Base-by-base conservation (phyloP, 2,797 vertebrate genomes). In the Bovichtus diacanthus region DNA sequence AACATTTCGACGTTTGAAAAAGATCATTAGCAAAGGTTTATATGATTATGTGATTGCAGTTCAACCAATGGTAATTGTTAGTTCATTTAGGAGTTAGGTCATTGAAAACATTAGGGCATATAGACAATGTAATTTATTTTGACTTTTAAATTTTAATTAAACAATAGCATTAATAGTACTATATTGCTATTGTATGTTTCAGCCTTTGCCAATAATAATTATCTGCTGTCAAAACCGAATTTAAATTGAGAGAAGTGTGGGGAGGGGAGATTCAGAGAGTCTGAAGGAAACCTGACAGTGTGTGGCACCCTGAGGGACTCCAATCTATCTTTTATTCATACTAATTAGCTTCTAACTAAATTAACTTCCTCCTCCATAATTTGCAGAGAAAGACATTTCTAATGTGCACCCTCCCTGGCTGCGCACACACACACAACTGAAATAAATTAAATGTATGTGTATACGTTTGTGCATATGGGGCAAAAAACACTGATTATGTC, bases 321-420 rank as follows among this genome's bases (percentile, higher is more conserved):
- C 49, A 11, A 68, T 76, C 81, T 84, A 92, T 94, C 88, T 91
- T 94, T 93, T 92, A 92, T 92, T 93, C 90, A 90, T 92, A 87
- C 90, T 91, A 93, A 94, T 94, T 92, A 88, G 84, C 83, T 90
- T 87, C 82, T 84, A 88, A 88, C 85, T 67, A 91, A 93, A 90
- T 94, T 90, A 92, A 93, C 86, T 88, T 93, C 83, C 82, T 88
- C 87, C 87, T 84, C 74, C 72, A 77, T 92, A 81, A 93, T 90
- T 92, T 90, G 77, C 79, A 82, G 77, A 85, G 81, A 88, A 88
- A 78, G 78, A 86, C 88, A 85, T 90, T 82, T 84, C 68, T 85
- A 88, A 88, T 90, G 86, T 66, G 76, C 79, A 83, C 72, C 76
- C 68, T 74, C 71, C 68, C 70, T 70, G 53, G 71, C 58, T 73